A percentile compares a stretch with the other conserved stretches of the same genome.
These are phyloP conservation scores for Pyxicephalus adspersus DNA, from an alignment of 2,113 vertebrate genomes.

Conservation along the genomic window DNA sequence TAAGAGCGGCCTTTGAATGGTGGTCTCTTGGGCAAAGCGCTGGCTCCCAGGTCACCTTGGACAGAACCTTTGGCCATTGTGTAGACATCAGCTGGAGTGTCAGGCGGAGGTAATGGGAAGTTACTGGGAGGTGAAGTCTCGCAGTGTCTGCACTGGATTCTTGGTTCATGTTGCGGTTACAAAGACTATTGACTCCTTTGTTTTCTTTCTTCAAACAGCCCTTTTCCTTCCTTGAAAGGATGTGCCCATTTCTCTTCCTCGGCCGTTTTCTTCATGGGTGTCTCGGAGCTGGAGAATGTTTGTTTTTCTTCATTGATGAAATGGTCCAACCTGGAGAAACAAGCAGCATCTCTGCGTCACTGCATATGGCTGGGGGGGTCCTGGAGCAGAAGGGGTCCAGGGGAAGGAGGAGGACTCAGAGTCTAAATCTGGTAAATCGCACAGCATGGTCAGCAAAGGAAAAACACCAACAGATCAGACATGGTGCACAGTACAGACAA, in stretches of 20 bases:
- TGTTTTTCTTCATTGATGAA: slow-evolving; percentile 86
- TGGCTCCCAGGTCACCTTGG: slow-evolving; percentile 64
- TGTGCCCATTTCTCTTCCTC: slow-evolving; percentile 73
- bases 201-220: slow-evolving; percentile 77
- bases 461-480: slow-evolving; percentile 45
- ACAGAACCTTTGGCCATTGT: slow-evolving; percentile 65
- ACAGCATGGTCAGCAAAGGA: slow-evolving; percentile 6
- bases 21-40: slow-evolving; percentile 68
- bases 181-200: slow-evolving; percentile 80
- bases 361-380: not conserved
- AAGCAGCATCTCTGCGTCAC: slow-evolving; percentile 76
- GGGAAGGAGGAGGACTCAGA: not conserved
- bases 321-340: slow-evolving; percentile 77
- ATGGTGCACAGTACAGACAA: not conserved
- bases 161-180: slow-evolving; percentile 88
- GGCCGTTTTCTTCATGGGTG: slow-evolving; percentile 58
- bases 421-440: slow-evolving; percentile 43
- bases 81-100: slow-evolving; percentile 74
- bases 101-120: slow-evolving; percentile 86
- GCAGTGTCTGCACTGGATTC: slow-evolving; percentile 70
- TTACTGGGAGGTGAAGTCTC: slow-evolving; percentile 77
- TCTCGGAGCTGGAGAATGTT: slow-evolving; percentile 75
- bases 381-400: not conserved
- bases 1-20: slow-evolving; percentile 66
- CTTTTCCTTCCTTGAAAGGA: slow-evolving; percentile 90